Base-by-base conservation (phyloP, 2,888 invertebrate species). In the Agrilus biguttatus region DNA sequence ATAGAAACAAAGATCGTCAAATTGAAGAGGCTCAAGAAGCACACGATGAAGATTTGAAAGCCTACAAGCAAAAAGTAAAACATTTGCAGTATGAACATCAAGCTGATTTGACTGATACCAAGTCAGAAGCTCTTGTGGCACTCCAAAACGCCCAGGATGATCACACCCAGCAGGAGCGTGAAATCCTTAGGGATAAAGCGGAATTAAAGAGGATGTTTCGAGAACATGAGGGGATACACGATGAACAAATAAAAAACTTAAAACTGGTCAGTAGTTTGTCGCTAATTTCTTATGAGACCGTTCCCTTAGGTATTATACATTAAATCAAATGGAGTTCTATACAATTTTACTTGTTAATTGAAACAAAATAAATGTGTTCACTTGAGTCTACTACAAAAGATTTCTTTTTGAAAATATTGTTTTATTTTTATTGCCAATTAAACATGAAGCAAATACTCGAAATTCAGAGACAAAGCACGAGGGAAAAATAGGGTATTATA, bases 21-120 rank as follows among this genome's bases (percentile, higher is more conserved):
- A 83, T 91, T 52, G 91, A 92, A 67, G 85, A 91, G 65, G 74
- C 83, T 0, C 80, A 83, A 52, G 90, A 91, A 60, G 77, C 84
- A 55, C 89, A 92, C 59, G 89, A 92, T 59, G 78, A 80, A 28
- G 83, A 92, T 57, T 71, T 92, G 28, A 88, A 88, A 69, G 80
- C 87, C 43, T 87, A 87, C 57, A 87, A 88, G 58, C 92, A 93
- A 60, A 92, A 89, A 71, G 86, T 92, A 45, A 93, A 93, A 59
- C 89, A 91, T 68, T 69, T 93, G 36, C 81, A 90, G 63, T 92
- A 88, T 65, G 92, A 93, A 59, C 91, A 92, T 58, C 85, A 89
- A 59, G 83, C 82, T 45, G 80, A 84, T 58, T 73, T 87, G 44
- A 83, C 89, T 0, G 87, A 90, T 58, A 72, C 85, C 41, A 82